These are phyloP conservation scores for Pediacus dermestoides DNA, from an alignment of 2,888 invertebrate genomes.

Conservation along the genomic window DNA sequence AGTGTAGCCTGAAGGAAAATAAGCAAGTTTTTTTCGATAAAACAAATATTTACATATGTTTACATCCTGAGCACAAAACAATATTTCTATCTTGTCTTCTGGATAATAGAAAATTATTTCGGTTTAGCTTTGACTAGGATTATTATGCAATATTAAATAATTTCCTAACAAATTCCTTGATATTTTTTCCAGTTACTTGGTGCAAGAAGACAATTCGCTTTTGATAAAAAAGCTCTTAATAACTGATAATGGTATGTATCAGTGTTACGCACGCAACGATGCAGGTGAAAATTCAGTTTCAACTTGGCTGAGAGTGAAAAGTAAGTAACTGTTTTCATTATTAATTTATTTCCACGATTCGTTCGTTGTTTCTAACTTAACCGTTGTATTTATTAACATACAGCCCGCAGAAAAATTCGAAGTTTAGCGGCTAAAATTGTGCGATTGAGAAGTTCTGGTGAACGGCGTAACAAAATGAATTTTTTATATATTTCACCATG, in stretches of 20 bases:
- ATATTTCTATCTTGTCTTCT: no score
- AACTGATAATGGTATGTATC: slow-evolving; percentile 90
- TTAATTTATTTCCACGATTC: slow-evolving; percentile 13
- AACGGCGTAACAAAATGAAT: slow-evolving; percentile 47
- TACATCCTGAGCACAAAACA: no score
- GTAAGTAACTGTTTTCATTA: slow-evolving; percentile 60
- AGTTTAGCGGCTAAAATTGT: slow-evolving; percentile 44
- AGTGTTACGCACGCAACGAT: slow-evolving; percentile 87
- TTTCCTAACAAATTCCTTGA: slow-evolving; percentile 6
- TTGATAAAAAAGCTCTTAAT: slow-evolving; percentile 75
- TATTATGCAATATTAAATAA: slow-evolving; percentile 4
- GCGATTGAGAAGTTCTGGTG: slow-evolving; percentile 43
- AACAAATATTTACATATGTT: no score
- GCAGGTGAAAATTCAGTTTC: slow-evolving; percentile 87
- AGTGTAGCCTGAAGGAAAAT: no score
- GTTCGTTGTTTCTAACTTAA: slow-evolving; percentile 11
- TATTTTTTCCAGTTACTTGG: slow-evolving; percentile 58
- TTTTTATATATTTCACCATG: slow-evolving; percentile 45
- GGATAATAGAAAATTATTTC: no score
- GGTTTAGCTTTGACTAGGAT: no score
- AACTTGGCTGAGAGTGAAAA: slow-evolving; percentile 92
- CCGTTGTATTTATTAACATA: slow-evolving; percentile 10
- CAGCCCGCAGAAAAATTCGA: slow-evolving; percentile 34
- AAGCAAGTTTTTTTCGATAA: no score
- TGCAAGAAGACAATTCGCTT: slow-evolving; percentile 79